Evolutionary conservation across 2,888 invertebrate genomes (phyloP), one percentile per base, ranked within the genome.

Genomic region (Drosophila mercatorum): DNA sequence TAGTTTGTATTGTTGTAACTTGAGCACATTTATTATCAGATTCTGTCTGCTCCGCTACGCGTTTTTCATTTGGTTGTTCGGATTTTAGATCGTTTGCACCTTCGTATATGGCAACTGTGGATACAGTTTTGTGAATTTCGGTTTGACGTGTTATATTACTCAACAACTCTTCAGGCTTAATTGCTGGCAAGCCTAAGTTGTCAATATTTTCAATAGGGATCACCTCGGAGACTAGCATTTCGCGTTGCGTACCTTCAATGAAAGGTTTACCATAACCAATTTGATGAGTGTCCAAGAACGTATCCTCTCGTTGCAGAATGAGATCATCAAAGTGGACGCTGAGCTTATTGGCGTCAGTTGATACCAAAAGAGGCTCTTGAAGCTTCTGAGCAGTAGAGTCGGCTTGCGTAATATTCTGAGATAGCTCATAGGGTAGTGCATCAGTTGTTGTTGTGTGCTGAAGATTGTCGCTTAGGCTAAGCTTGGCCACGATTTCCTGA

Each of bases 171-270:
- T 52, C 31, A 31, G 41, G 28, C 8, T 44, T 31, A 34, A 53
- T 14, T 38, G 34, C 31, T 3, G 46, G 12, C n/a, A 36, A 36
- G 11, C 49, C 36, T 2, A 88, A 58, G 1, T 71, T 68, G 31
- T 66, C 78, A 11, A 82, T 44, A 61, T 79, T 78, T 71, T 91
- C 91, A 3, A 81, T 53, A 4, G 89, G 57, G 2, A 78, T 72
- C 3, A 89, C 60, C 62, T 91, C 81, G 0, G 88, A 83, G 4
- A 86, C 59, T 14, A 87, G 51, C 6, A 84, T 85, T 74, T 90
- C 91, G 22, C 74, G 81, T 26, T 90, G 75, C 14, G 88, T 70
- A 6, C 83, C 87, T 47, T 91, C 89, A 38, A 90, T 77, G n/a
- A 82, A 78, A 1, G 78, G 68, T 17, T 83, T 90, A 5, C 89